Evolutionary conservation across 2,888 invertebrate genomes (phyloP).

Genomic region (Podabrus alpinus): DNA sequence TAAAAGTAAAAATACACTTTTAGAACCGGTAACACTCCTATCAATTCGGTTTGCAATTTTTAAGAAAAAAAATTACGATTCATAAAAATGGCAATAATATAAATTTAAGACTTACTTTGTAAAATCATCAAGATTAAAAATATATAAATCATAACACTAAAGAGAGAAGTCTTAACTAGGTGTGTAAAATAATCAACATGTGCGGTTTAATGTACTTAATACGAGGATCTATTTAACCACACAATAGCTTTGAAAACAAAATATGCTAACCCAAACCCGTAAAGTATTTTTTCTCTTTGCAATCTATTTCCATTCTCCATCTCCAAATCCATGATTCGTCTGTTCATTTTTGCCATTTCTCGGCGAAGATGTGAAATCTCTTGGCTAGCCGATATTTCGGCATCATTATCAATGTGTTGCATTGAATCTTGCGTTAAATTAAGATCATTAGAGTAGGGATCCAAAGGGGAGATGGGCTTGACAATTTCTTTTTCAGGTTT

Average conservation of each 20-base stretch:
- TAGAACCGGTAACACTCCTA: background rate
- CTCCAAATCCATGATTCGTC: constrained; percentile 85
- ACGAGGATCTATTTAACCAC: constrained; percentile 69
- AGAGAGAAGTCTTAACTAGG: background rate
- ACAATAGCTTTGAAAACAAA: constrained; percentile 83
- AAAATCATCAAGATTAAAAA: background rate
- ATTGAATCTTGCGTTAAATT: constrained; percentile 42
- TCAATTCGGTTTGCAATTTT: background rate
- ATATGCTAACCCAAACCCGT: constrained; percentile 83
- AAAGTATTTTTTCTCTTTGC: constrained; percentile 85
- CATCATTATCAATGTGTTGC: constrained; percentile 50
- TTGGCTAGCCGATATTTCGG: constrained; percentile 73
- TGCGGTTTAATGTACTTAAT: background rate
- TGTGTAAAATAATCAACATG: background rate
- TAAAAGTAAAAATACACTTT: background rate
- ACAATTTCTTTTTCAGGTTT: constrained; percentile 56
- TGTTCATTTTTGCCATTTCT: constrained; percentile 85
- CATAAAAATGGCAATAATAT: background rate
- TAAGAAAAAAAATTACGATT: background rate
- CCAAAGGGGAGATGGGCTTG: constrained; percentile 45
- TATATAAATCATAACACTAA: background rate
- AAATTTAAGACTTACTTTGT: background rate
- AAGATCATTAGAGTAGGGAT: constrained; percentile 40
- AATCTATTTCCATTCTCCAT: constrained; percentile 81
- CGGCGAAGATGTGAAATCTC: constrained; percentile 82